Evolutionary conservation across 2,888 invertebrate species (phyloP).

Genomic region (Acleris laterana): DNA sequence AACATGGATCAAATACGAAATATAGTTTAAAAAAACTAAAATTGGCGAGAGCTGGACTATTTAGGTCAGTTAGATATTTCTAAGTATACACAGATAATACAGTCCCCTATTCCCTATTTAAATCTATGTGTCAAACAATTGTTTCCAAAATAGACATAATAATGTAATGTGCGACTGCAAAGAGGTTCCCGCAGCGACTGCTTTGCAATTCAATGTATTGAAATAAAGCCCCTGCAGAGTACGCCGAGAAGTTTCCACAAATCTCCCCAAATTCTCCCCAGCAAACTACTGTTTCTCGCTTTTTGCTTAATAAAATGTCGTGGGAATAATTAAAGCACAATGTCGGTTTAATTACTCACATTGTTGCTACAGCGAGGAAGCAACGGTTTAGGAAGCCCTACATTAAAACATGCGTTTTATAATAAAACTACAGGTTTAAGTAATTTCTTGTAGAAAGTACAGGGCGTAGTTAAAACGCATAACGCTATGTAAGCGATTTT

Average conservation of each 20-base stretch:
- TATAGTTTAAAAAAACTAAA: too few species aligned
- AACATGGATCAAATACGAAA: too few species aligned
- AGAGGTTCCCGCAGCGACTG: conserved; percentile 42
- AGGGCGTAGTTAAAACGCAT: too few species aligned
- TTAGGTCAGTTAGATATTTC: too few species aligned
- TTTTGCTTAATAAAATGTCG: conserved; percentile 33
- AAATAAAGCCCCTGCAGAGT: conserved; percentile 43
- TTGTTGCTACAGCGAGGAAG: too few species aligned
- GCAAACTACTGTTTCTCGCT: conserved; percentile 35
- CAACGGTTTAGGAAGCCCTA: background rate
- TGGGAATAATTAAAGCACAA: conserved; percentile 27
- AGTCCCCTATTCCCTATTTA: background rate
- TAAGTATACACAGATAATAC: too few species aligned
- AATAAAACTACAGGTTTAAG: background rate
- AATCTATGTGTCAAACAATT: conserved; percentile 5
- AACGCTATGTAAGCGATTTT: too few species aligned
- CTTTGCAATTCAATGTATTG: conserved; percentile 63
- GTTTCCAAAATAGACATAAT: conserved; percentile 12
- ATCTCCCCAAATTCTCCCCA: conserved; percentile 26
- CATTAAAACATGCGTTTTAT: conserved; percentile 1
- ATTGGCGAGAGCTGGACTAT: too few species aligned
- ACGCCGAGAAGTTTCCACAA: conserved; percentile 31
- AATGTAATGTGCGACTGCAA: conserved; percentile 10
- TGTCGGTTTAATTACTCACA: conserved; percentile 18
- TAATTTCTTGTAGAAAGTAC: too few species aligned